Conservation (phyloP, 2,797 vertebrate species). For the Rhabdophis nuchalis region DNA sequence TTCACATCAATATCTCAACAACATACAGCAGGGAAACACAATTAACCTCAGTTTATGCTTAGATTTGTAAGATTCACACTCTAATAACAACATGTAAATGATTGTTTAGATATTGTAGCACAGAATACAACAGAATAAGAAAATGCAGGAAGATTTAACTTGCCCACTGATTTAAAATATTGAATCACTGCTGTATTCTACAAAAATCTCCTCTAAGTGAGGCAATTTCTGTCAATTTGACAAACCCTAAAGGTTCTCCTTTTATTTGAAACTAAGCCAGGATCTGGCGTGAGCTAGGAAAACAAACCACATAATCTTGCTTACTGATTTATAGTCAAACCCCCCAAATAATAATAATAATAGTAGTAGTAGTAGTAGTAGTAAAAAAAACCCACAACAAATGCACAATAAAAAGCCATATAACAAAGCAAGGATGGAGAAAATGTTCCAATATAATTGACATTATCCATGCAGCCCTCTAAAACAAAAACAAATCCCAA, state of each 20-base stretch:
- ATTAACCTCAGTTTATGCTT: rapidly evolving
- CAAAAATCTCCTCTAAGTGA: not conserved
- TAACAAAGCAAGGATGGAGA: not conserved
- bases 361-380: too few species aligned
- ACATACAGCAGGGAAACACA: not conserved
- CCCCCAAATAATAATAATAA: not conserved
- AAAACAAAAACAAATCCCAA: not conserved
- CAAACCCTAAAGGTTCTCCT: not conserved
- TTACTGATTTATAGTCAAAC: not conserved
- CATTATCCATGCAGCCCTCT: not conserved
- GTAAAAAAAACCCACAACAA: not conserved
- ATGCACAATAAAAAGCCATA: not conserved
- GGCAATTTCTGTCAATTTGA: not conserved
- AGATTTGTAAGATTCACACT: not conserved
- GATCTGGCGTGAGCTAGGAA: not conserved
- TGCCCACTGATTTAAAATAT: not conserved
- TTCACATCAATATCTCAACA: not conserved
- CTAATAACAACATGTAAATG: rapidly evolving
- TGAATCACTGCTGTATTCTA: not conserved
- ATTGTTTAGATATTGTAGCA: not conserved
- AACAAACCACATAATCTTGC: not conserved
- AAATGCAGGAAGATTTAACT: not conserved
- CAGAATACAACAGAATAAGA: not conserved
- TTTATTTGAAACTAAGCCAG: not conserved
- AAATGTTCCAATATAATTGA: not conserved